Percentiles rank a stretch among this genome's conserved stretches.
Evolutionary conservation across 2,113 vertebrate species (phyloP).

Genomic region (Lagenorhynchus albirostris): DNA sequence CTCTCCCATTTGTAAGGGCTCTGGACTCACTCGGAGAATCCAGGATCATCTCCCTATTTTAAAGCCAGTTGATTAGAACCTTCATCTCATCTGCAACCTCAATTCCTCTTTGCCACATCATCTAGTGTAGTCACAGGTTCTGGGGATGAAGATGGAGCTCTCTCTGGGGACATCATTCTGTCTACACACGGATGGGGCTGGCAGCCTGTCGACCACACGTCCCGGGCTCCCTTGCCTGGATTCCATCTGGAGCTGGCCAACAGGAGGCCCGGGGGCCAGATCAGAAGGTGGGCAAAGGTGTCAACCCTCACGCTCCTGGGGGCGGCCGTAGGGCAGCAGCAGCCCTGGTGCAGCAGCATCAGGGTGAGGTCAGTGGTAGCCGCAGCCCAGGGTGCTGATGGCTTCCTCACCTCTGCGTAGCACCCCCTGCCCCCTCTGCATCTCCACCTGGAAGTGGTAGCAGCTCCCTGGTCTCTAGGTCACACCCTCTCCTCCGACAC

Average conservation of each 20-base stretch:
- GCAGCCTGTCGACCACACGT: background rate
- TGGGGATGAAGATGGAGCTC: background rate
- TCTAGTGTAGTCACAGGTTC: too few relatives aligned
- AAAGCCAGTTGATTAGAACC: background rate
- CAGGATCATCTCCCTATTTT: background rate
- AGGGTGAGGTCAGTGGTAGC: accelerated
- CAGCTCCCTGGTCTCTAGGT: background rate
- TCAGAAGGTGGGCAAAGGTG: background rate
- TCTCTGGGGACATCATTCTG: background rate
- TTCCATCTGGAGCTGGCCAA: too few relatives aligned
- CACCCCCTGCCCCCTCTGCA: too few relatives aligned
- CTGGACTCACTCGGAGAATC: background rate
- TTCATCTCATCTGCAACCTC: background rate
- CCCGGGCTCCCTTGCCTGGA: background rate
- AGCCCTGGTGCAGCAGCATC: background rate
- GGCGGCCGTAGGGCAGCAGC: background rate
- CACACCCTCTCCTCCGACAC: background rate
- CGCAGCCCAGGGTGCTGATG: too few relatives aligned
- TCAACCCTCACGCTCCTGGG: background rate
- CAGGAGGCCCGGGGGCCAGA: background rate
- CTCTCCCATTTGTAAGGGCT: background rate
- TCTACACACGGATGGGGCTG: background rate
- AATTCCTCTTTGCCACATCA: background rate
- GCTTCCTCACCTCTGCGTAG: background rate
- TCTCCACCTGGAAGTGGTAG: background rate